Evolutionary conservation across 2,113 vertebrate genomes (phyloP).

Genomic region (Mirounga angustirostris): DNA sequence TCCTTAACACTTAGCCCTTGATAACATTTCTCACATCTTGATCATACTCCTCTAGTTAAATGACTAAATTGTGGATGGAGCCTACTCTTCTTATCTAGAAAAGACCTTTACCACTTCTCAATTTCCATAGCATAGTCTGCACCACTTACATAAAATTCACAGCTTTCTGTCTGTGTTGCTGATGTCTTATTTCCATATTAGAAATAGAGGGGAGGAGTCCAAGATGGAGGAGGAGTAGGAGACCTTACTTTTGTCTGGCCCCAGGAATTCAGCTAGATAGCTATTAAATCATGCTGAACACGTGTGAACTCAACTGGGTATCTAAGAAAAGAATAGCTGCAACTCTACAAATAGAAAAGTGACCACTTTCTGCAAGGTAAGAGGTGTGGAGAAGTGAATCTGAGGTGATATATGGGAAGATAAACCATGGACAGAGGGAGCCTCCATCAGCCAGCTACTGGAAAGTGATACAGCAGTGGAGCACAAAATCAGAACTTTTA

Average conservation of each 20-base stretch:
- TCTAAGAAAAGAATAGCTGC: too few relatives aligned
- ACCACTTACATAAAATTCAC: neutral
- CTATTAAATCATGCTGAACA: too few relatives aligned
- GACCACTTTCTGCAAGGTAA: too few relatives aligned
- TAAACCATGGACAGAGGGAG: too few relatives aligned
- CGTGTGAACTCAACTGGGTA: too few relatives aligned
- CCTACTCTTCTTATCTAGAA: neutral
- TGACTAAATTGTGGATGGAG: neutral
- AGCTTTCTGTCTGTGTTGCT: neutral
- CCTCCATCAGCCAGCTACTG: neutral
- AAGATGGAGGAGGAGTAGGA: too few relatives aligned
- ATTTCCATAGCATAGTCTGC: neutral
- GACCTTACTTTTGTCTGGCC: too few relatives aligned
- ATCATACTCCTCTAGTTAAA: neutral
- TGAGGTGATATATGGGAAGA: too few relatives aligned
- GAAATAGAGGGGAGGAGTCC: neutral
- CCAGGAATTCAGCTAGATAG: too few relatives aligned
- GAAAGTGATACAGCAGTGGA: neutral
- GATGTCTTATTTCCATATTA: neutral
- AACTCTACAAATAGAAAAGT: too few relatives aligned
- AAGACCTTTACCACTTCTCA: neutral
- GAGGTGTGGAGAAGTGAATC: too few relatives aligned
- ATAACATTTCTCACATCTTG: neutral
- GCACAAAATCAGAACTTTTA: neutral
- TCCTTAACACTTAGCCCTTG: neutral